A percentile compares a stretch with the other conserved stretches of the same genome.
Evolutionary conservation across 1,140 invertebrate genomes (phyloP).

Genomic region (Lepidurus apus): DNA sequence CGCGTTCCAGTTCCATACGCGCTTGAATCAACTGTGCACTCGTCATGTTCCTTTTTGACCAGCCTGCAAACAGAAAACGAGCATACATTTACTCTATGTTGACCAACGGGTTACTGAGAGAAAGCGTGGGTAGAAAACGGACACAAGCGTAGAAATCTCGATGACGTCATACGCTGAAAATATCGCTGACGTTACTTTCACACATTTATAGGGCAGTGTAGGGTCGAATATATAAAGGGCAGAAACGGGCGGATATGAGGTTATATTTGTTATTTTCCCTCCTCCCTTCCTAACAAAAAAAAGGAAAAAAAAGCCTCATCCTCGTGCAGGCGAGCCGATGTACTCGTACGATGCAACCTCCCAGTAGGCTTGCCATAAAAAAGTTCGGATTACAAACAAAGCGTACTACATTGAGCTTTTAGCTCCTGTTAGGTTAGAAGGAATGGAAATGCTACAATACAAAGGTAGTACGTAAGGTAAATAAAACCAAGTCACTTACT

Average conservation of each 20-base stretch:
- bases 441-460: not conserved
- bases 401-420: too few species aligned
- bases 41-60: constrained; percentile 75
- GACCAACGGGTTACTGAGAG: not conserved
- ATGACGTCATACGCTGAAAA: constrained; percentile 26
- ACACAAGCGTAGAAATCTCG: not conserved
- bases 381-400: not conserved
- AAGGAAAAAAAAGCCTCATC: too few species aligned
- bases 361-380: not conserved
- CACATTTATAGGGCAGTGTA: not conserved
- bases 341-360: constrained; percentile 16
- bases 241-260: not conserved
- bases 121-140: not conserved
- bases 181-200: not conserved
- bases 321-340: not conserved
- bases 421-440: not conserved
- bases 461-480: not conserved
- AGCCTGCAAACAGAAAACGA: constrained; percentile 52
- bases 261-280: not conserved
- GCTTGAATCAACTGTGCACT: constrained; percentile 70
- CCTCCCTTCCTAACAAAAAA: not conserved
- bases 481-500: constrained; percentile 54
- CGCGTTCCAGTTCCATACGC: constrained; percentile 70
- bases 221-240: not conserved
- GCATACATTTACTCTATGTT: constrained; percentile 6